A percentile compares a stretch with the other conserved stretches of the same genome.
These are phyloP conservation scores for Enteromius treurensis DNA, from an alignment of 2,797 vertebrate species.

Conservation along the genomic window DNA sequence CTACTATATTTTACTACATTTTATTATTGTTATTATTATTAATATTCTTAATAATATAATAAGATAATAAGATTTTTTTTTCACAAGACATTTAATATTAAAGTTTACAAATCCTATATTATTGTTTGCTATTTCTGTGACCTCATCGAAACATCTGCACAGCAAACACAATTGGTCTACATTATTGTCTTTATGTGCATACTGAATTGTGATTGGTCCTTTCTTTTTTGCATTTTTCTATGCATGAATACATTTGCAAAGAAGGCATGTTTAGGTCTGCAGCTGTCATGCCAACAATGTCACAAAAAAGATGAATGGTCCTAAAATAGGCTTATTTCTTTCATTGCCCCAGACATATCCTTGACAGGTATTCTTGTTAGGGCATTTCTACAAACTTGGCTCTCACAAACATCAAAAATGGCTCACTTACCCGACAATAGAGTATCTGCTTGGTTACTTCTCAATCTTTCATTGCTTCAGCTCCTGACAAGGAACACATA, in stretches of 20 bases:
- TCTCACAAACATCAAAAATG: neutral
- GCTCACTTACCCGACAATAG: neutral
- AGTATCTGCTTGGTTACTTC: neutral
- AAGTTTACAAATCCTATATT: neutral
- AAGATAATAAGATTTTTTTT: neutral
- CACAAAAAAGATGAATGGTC: neutral
- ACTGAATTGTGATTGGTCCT: neutral
- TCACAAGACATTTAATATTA: neutral
- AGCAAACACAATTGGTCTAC: neutral
- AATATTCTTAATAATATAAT: too few relatives aligned
- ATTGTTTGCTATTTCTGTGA: neutral
- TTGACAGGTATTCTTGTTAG: neutral
- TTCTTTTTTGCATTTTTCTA: neutral
- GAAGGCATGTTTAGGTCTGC: neutral
- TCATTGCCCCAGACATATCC: neutral
- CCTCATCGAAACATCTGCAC: neutral
- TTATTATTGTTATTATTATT: neutral
- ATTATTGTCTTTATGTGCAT: neutral
- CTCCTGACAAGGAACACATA: constrained; percentile 23
- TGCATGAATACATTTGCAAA: neutral
- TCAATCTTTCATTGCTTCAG: constrained; percentile 17
- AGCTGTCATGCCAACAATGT: neutral
- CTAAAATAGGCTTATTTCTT: neutral
- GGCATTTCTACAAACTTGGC: neutral
- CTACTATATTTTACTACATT: neutral